A percentile compares a stretch with the other conserved stretches of the same genome.
These are phyloP conservation scores for Cloeon dipterum DNA, from an alignment of 2,888 invertebrate species.

Conservation along the genomic window DNA sequence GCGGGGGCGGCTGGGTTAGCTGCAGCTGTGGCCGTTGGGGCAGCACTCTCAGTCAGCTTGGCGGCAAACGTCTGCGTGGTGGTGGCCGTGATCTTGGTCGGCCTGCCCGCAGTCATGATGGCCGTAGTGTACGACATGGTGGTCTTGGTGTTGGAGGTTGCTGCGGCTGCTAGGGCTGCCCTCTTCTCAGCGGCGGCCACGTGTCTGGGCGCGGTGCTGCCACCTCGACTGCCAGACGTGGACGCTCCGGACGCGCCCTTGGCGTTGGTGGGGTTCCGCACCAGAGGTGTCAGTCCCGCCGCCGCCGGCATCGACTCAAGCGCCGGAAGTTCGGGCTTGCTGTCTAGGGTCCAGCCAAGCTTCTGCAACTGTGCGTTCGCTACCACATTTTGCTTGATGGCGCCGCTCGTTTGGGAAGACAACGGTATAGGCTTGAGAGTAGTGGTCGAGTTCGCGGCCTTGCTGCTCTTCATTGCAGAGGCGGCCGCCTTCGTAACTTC, in stretches of 20 bases:
- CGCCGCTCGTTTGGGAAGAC: background rate
- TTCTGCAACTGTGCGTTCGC: no score
- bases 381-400: no score
- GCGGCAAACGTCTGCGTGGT: slow-evolving; percentile 50
- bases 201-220: slow-evolving; percentile 28
- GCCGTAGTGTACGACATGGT: slow-evolving; percentile 31
- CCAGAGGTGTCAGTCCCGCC: slow-evolving; percentile 10
- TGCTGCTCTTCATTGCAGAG: slow-evolving; percentile 7
- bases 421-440: background rate
- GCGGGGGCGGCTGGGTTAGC: no score
- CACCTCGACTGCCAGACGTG: slow-evolving; percentile 8
- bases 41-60: slow-evolving; percentile 35
- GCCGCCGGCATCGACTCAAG: no score
- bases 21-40: slow-evolving; percentile 7
- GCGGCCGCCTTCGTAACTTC: background rate
- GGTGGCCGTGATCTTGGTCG: slow-evolving; percentile 19
- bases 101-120: slow-evolving; percentile 27
- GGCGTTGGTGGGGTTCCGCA: slow-evolving; percentile 15
- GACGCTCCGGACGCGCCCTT: slow-evolving; percentile 10
- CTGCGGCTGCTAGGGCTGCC: slow-evolving; percentile 17
- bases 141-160: slow-evolving; percentile 26
- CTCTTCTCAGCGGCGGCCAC: slow-evolving; percentile 29
- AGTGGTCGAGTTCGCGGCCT: no score
- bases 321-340: background rate
- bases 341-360: background rate